Percentiles rank a stretch among this genome's conserved stretches.
Conservation (phyloP, 2,888 invertebrate genomes). For the Plagiodera versicolora region DNA sequence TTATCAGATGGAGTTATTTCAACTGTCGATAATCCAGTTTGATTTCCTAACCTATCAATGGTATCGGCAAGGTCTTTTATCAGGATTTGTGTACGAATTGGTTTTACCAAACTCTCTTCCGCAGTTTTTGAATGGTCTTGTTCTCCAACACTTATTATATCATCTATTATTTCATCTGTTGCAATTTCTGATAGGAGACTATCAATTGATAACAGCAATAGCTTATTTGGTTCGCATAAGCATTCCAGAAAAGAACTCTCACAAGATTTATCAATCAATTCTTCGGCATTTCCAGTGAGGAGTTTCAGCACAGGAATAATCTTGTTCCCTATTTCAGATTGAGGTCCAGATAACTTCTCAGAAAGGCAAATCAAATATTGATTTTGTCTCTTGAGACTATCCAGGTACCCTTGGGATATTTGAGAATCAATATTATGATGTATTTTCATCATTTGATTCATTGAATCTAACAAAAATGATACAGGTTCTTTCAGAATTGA, state of each 20-base stretch:
- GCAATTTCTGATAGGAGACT: conserved; percentile 1
- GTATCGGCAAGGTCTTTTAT: conserved; percentile 13
- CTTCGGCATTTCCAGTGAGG: conserved; percentile 7
- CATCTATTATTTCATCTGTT: neutral
- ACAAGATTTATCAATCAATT: conserved; percentile 9
- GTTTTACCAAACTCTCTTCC: neutral
- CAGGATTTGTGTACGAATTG: conserved; percentile 7
- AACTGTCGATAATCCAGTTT: conserved; percentile 10
- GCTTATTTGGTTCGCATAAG: conserved; percentile 27
- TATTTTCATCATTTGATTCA: conserved; percentile 26
- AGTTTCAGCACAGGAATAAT: conserved; percentile 3
- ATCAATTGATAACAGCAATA: conserved; percentile 16
- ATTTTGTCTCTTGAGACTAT: conserved; percentile 7
- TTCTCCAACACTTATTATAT: conserved; percentile 2
- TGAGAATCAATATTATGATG: neutral
- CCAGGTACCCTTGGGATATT: neutral
- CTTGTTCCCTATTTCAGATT: neutral
- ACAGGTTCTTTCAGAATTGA: conserved; percentile 30
- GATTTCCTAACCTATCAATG: conserved; percentile 1
- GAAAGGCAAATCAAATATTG: neutral
- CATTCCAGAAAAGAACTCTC: conserved; percentile 15
- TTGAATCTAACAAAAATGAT: conserved; percentile 30
- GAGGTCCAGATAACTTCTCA: neutral
- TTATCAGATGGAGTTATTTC: neutral
- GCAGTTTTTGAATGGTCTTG: neutral